Conservation (phyloP, 2,113 vertebrate species). For the Aythya baeri region DNA sequence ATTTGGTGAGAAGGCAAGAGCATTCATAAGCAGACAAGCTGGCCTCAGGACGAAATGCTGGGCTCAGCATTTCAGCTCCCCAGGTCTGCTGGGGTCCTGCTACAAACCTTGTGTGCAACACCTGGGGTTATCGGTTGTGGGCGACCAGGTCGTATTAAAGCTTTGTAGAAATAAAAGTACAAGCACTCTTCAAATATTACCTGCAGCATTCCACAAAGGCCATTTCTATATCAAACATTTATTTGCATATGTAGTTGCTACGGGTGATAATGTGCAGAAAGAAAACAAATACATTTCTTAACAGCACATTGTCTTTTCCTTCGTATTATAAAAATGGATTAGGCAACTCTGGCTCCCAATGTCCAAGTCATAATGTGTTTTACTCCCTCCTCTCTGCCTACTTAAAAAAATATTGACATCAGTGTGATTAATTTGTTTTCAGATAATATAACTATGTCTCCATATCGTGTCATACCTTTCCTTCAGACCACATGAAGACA, state of each 20-base stretch:
- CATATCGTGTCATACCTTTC: background rate
- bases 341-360: background rate
- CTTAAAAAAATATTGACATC: background rate
- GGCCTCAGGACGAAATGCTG: background rate
- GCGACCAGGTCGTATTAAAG: rapidly evolving
- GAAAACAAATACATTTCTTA: background rate
- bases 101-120: background rate
- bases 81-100: background rate
- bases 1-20: background rate
- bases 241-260: background rate
- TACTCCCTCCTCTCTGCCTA: background rate
- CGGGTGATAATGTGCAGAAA: background rate
- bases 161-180: background rate
- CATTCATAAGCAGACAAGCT: rapidly evolving
- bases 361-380: background rate
- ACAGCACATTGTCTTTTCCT: rapidly evolving
- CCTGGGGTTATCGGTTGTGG: background rate
- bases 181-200: background rate
- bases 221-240: background rate
- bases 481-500: background rate
- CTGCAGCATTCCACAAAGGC: background rate
- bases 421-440: background rate
- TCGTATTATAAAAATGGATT: background rate
- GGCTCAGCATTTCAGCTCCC: background rate
- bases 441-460: background rate